A percentile compares a stretch with the other conserved stretches of the same genome.
Evolutionary conservation across 2,113 vertebrate genomes (phyloP).

Genomic region (Nesoenas mayeri): DNA sequence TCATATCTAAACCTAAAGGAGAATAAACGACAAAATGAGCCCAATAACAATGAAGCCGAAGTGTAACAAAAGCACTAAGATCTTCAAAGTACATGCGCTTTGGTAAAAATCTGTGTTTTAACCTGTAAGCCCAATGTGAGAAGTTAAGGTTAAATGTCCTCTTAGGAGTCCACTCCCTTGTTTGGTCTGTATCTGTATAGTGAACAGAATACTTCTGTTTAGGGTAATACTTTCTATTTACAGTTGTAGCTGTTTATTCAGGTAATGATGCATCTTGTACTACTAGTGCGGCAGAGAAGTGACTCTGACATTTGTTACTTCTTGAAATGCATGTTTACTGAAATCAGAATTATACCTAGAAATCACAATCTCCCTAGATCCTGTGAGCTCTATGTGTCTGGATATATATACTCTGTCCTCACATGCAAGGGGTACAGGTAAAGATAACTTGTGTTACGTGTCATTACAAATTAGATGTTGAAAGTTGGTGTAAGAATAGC

Average conservation of each 20-base stretch:
- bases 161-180: background rate
- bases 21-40: background rate
- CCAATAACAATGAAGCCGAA: background rate
- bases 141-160: background rate
- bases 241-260: background rate
- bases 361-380: background rate
- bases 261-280: background rate
- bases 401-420: background rate
- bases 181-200: background rate
- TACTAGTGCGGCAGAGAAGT: background rate
- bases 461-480: background rate
- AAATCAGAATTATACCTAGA: background rate
- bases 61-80: background rate
- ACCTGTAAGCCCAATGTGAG: background rate
- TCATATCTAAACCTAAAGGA: background rate
- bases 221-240: background rate
- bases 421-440: background rate
- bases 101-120: background rate
- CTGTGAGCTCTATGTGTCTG: background rate
- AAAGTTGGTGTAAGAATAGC: background rate
- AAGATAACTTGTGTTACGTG: background rate
- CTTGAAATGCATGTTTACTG: background rate
- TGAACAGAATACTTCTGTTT: background rate
- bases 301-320: background rate
- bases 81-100: background rate